A percentile compares a stretch with the other conserved stretches of the same genome.
Conservation (phyloP, 1,140 invertebrate genomes). For the Eubasilissa regina region DNA sequence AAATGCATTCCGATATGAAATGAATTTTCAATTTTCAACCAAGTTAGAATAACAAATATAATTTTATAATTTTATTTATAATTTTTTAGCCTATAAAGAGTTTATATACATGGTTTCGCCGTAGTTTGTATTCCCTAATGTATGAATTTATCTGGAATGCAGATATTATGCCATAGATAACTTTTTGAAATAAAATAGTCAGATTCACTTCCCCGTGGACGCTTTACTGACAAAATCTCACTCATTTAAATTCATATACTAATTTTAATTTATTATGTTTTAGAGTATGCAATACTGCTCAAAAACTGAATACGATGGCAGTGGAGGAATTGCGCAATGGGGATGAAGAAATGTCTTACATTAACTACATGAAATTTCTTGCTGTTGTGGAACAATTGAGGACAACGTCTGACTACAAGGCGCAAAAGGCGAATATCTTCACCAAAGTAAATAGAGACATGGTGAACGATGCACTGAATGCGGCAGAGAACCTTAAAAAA, state of each 20-base stretch:
- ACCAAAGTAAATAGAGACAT: constrained; percentile 72
- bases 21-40: too few relatives aligned
- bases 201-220: neutral
- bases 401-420: constrained; percentile 72
- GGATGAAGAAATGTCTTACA: constrained; percentile 81
- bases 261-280: constrained; percentile 39
- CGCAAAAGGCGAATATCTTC: constrained; percentile 74
- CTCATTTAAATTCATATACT: neutral
- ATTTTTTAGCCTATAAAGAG: too few relatives aligned
- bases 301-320: constrained; percentile 74
- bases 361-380: constrained; percentile 81
- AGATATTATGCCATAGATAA: too few relatives aligned
- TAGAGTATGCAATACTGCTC: constrained; percentile 73
- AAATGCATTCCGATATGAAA: too few relatives aligned
- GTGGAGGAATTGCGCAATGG: constrained; percentile 71
- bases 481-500: constrained; percentile 71
- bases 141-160: too few relatives aligned
- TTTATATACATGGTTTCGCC: too few relatives aligned
- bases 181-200: neutral
- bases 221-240: neutral
- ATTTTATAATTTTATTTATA: too few relatives aligned
- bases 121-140: too few relatives aligned
- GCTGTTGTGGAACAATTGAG: constrained; percentile 74
- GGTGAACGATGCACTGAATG: constrained; percentile 72
- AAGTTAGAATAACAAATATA: too few relatives aligned